These are phyloP conservation scores for Octopus sinensis DNA, from an alignment of 1,140 invertebrate genomes.

Conservation along the genomic window DNA sequence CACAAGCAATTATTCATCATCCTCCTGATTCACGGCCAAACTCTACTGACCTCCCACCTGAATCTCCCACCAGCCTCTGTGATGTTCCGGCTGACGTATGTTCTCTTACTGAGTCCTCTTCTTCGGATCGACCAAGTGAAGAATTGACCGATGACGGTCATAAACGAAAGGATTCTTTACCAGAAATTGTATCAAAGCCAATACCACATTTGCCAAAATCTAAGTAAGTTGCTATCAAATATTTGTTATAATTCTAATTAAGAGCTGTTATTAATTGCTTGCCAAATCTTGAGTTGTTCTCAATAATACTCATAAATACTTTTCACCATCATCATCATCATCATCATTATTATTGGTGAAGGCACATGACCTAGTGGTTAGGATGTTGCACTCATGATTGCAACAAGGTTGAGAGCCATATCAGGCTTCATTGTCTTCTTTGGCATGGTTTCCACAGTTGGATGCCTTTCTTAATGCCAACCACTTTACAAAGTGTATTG, in stretches of 20 bases:
- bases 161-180: constrained; percentile 36
- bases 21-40: constrained; percentile 13
- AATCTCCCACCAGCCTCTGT: neutral
- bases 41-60: neutral
- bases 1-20: constrained; percentile 30
- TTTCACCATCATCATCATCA: too few species aligned
- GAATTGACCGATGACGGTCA: neutral
- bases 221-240: constrained; percentile 20
- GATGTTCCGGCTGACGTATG: neutral
- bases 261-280: too few species aligned
- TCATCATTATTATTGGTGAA: too few species aligned
- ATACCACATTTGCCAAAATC: constrained; percentile 29
- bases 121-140: neutral
- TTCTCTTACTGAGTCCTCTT: neutral
- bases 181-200: constrained; percentile 39
- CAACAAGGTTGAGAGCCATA: too few species aligned
- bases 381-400: too few species aligned
- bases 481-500: too few species aligned
- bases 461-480: too few species aligned
- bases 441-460: too few species aligned
- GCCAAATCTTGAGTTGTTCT: too few species aligned
- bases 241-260: neutral
- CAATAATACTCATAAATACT: too few species aligned
- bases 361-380: too few species aligned
- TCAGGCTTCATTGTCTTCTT: too few species aligned